These are phyloP conservation scores for Sebastes steindachneri DNA, from an alignment of 2,797 vertebrate genomes.

Conservation along the genomic window DNA sequence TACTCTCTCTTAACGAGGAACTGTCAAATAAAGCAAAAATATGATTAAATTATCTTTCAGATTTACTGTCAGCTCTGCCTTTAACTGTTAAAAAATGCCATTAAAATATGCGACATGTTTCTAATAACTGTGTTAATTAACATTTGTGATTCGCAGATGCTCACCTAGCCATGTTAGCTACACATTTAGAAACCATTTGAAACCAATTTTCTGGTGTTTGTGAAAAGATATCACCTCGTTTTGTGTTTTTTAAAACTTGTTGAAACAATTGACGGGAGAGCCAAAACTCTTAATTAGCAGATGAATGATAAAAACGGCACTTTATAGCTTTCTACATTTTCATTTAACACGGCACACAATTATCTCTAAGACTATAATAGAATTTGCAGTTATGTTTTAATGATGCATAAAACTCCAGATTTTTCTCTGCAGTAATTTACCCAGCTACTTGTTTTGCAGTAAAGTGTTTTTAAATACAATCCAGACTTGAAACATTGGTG, in stretches of 20 bases:
- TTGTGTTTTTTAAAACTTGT: not conserved
- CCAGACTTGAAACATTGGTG: not conserved
- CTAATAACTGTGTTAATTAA: too few species aligned
- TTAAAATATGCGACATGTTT: too few species aligned
- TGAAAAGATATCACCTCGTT: not conserved
- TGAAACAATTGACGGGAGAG: not conserved
- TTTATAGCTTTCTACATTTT: not conserved
- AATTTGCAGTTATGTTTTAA: conserved; percentile 14
- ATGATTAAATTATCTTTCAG: too few species aligned
- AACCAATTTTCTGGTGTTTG: not conserved
- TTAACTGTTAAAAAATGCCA: too few species aligned
- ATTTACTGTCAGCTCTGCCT: too few species aligned
- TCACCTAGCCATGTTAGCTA: not conserved
- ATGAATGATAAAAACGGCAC: not conserved
- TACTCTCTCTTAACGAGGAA: too few species aligned
- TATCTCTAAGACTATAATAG: not conserved
- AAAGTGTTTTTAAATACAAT: not conserved
- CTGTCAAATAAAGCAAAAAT: too few species aligned
- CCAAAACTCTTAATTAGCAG: not conserved
- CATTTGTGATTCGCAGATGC: not conserved
- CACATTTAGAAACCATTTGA: not conserved
- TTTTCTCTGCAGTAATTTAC: too few species aligned
- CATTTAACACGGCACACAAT: not conserved
- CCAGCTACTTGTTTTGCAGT: not conserved
- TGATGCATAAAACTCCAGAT: not conserved